phyloP scores from a whole-genome alignment of 1,140 invertebrate species.

The Drosophila albomicans region DNA sequence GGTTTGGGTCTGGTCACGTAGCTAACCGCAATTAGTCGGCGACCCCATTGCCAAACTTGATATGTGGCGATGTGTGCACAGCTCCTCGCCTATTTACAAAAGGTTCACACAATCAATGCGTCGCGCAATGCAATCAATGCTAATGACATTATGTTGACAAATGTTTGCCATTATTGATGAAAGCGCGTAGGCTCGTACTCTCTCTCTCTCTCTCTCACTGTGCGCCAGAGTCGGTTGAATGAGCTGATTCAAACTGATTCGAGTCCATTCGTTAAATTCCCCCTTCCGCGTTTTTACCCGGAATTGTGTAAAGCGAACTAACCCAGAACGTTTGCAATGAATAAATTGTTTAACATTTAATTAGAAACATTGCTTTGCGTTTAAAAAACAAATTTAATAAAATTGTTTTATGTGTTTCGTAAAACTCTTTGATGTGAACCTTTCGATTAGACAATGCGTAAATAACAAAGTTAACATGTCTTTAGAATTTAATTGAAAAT shows the following conservation, averaged over 20 bases:
- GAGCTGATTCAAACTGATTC: conserved; percentile 33
- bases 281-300: neutral
- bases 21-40: conserved; percentile 74
- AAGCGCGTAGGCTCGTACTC: conserved; percentile 45
- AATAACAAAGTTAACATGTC: neutral
- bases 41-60: conserved; percentile 61
- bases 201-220: too few species aligned
- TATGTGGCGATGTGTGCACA: conserved; percentile 38
- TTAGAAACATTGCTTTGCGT: conserved; percentile 28
- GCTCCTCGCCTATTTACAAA: conserved; percentile 72
- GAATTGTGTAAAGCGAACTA: conserved; percentile 1
- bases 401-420: neutral
- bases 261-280: conserved; percentile 23
- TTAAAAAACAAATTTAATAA: neutral
- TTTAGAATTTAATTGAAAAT: conserved; percentile 4
- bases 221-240: conserved; percentile 37
- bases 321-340: conserved; percentile 29
- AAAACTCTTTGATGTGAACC: neutral
- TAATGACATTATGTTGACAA: conserved; percentile 83
- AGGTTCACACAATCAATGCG: conserved; percentile 74
- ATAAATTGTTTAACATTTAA: conserved; percentile 57
- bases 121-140: conserved; percentile 79
- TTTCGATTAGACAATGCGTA: neutral
- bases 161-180: conserved; percentile 82
- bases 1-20: conserved; percentile 63